phyloP scores from a whole-genome alignment of 2,797 vertebrate genomes.

The Megalops cyprinoides region DNA sequence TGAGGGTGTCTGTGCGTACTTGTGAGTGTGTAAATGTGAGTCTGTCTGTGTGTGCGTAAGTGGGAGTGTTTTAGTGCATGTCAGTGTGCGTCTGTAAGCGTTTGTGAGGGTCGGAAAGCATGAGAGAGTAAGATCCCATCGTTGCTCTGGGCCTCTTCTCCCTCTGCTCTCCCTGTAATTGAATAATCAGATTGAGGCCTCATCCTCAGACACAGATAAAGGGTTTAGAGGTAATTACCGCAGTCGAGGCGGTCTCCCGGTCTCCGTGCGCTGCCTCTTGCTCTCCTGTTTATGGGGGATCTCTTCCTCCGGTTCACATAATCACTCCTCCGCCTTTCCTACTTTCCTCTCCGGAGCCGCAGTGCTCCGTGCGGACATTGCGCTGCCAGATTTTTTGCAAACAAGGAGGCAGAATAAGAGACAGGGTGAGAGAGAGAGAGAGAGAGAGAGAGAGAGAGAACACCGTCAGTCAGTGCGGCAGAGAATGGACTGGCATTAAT shows the following conservation, averaged over 20 bases:
- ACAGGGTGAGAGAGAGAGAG: background rate
- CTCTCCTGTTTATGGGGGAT: background rate
- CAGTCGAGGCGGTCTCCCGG: slow-evolving; percentile 43
- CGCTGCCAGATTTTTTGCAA: too few species aligned
- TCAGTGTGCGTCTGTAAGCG: background rate
- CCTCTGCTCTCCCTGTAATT: slow-evolving; percentile 57
- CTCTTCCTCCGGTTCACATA: background rate
- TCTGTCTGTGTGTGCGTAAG: background rate
- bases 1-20: background rate
- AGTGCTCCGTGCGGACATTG: too few species aligned
- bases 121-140: background rate
- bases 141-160: background rate
- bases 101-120: background rate
- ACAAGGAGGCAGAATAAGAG: background rate
- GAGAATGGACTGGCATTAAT: background rate
- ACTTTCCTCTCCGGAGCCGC: too few species aligned
- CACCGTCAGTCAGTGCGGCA: too few species aligned
- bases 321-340: too few species aligned
- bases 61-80: background rate
- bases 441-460: background rate
- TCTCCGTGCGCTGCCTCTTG: slow-evolving; percentile 36
- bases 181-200: slow-evolving; percentile 64
- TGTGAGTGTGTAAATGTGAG: background rate
- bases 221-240: slow-evolving; percentile 69
- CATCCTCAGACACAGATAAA: slow-evolving; percentile 66